Conservation (phyloP, 1,140 invertebrate species). For the Papilio machaon region DNA sequence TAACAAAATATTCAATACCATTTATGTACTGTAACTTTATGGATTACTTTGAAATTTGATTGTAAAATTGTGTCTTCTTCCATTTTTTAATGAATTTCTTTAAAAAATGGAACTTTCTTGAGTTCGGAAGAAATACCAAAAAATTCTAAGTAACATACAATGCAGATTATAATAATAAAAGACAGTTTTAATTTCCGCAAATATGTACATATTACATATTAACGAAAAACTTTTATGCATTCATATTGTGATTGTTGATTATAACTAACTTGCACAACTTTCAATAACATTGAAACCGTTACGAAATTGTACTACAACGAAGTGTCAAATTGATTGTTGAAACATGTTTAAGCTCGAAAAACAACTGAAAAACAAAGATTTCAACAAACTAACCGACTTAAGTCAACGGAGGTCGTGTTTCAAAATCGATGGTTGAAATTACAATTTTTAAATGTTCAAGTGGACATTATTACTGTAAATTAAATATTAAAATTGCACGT, state of each 20-base stretch:
- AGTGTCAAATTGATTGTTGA: slow-evolving; percentile 13
- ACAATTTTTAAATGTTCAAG: slow-evolving; percentile 18
- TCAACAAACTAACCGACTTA: slow-evolving; percentile 23
- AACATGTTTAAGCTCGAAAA: slow-evolving; percentile 20
- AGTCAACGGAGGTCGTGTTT: slow-evolving; percentile 25
- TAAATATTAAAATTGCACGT: not conserved
- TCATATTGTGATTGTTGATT: not conserved
- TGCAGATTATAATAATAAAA: not conserved
- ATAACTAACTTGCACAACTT: slow-evolving; percentile 1
- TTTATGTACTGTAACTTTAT: no score
- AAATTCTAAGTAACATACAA: no score
- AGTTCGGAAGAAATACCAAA: no score
- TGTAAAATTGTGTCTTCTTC: no score
- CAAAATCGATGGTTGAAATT: slow-evolving; percentile 20
- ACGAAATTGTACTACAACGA: slow-evolving; percentile 2
- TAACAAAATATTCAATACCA: no score
- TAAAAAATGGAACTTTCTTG: no score
- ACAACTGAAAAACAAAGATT: slow-evolving; percentile 22
- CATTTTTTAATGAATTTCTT: no score
- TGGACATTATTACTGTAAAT: not conserved
- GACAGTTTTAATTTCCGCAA: not conserved
- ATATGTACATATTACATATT: not conserved
- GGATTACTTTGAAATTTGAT: no score
- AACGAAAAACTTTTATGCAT: not conserved
- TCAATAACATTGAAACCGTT: not conserved